These are phyloP conservation scores for Platichthys stellatus DNA, from an alignment of 2,113 vertebrate genomes.

Conservation along the genomic window DNA sequence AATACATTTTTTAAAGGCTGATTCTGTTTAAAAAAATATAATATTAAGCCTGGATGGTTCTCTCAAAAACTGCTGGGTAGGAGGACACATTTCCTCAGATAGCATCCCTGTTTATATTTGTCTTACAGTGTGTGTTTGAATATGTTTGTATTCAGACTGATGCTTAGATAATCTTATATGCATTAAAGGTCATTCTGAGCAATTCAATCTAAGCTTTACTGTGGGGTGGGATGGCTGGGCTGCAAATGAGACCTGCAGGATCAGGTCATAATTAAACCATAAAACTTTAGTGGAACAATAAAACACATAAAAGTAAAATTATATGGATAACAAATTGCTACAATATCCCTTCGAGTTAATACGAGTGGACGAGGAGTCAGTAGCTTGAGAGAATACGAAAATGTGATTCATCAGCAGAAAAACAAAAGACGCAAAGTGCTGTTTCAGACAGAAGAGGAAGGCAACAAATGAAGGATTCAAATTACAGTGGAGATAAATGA, in stretches of 20 bases:
- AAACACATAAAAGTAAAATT: conserved; percentile 35
- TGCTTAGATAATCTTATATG: neutral
- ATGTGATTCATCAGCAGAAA: conserved; percentile 23
- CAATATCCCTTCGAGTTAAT: conserved; percentile 25
- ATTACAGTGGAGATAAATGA: conserved; percentile 30
- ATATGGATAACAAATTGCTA: conserved; percentile 32
- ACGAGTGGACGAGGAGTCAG: conserved; percentile 27
- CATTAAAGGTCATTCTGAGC: neutral
- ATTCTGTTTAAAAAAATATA: neutral
- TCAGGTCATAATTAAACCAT: conserved; percentile 30
- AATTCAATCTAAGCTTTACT: conserved; percentile 5
- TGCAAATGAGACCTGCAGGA: conserved; percentile 15
- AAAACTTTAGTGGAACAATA: conserved; percentile 28
- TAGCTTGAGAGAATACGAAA: conserved; percentile 34
- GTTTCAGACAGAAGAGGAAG: conserved; percentile 1
- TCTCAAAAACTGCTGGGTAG: neutral
- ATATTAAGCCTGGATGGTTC: neutral
- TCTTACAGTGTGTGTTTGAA: neutral
- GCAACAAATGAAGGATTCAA: conserved; percentile 29
- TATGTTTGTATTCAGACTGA: neutral
- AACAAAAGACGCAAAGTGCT: conserved; percentile 12
- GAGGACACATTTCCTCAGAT: neutral
- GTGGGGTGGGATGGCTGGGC: neutral
- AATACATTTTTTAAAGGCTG: neutral
- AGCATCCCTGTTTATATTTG: conserved; percentile 7